Percentiles rank a stretch among this genome's conserved stretches.
These are phyloP conservation scores for Lasioglossum leucozonium DNA, from an alignment of 2,888 invertebrate genomes.

Conservation along the genomic window DNA sequence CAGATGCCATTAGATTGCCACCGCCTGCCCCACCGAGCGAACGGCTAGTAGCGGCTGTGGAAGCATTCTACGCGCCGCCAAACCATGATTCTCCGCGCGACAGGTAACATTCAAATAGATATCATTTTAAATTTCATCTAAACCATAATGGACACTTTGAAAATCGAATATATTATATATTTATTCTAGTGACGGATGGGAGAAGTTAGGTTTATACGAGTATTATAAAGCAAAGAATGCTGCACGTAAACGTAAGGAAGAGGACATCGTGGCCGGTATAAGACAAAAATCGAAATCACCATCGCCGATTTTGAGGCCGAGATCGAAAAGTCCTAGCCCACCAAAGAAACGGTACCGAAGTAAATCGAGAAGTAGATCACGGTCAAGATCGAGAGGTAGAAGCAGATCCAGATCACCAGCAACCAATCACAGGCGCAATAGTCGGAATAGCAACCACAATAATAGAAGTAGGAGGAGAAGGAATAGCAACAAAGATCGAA, in stretches of 20 bases:
- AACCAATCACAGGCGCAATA: conserved; percentile 81
- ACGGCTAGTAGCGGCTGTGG: conserved; percentile 95
- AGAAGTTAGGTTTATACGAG: conserved; percentile 98
- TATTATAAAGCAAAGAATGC: conserved; percentile 98
- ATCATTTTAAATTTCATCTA: background rate
- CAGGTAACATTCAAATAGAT: conserved; percentile 86
- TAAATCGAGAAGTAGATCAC: conserved; percentile 87
- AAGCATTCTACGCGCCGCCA: conserved; percentile 97
- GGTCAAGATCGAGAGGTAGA: conserved; percentile 84
- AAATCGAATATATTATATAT: background rate
- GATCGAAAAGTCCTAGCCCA: conserved; percentile 90
- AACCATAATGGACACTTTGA: background rate
- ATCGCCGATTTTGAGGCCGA: conserved; percentile 91
- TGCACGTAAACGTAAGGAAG: conserved; percentile 94
- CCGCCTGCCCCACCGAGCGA: conserved; percentile 98
- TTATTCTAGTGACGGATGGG: conserved; percentile 96
- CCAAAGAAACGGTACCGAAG: conserved; percentile 91
- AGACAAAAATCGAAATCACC: conserved; percentile 91
- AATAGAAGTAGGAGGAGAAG: conserved; percentile 85
- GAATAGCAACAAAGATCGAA: conserved; percentile 83
- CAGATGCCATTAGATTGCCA: conserved; percentile 95
- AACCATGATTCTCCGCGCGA: conserved; percentile 98
- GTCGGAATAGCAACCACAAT: conserved; percentile 82
- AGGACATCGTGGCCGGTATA: conserved; percentile 90
- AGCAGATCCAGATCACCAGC: conserved; percentile 85